phyloP scores from a whole-genome alignment of 2,888 invertebrate genomes.

The Phalera bucephala region DNA sequence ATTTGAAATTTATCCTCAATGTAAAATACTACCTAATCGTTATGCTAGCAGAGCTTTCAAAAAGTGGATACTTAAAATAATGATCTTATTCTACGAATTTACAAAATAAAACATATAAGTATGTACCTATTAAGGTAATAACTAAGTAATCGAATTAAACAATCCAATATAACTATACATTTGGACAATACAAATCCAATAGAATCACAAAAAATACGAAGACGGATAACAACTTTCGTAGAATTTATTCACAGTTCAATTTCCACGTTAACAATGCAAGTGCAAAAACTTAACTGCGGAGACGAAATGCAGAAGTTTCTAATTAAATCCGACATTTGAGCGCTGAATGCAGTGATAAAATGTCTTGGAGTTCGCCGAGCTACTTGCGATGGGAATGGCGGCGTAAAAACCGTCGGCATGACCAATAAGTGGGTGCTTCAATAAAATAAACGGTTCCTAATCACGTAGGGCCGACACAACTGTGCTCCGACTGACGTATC shows the following conservation, averaged over 20 bases:
- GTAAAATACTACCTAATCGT: no score
- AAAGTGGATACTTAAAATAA: no score
- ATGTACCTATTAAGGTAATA: no score
- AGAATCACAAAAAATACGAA: neutral
- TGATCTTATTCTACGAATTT: no score
- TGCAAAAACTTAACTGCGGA: slow-evolving; percentile 26
- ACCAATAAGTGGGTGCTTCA: slow-evolving; percentile 60
- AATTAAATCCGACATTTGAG: slow-evolving; percentile 54
- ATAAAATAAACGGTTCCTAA: slow-evolving; percentile 69
- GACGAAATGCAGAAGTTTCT: slow-evolving; percentile 40
- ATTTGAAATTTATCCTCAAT: no score
- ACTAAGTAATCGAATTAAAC: no score
- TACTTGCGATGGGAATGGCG: slow-evolving; percentile 39
- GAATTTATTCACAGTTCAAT: slow-evolving; percentile 12
- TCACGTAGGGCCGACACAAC: slow-evolving; percentile 42
- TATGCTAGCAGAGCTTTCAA: no score
- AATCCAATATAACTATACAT: no score
- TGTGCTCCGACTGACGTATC: slow-evolving; percentile 24
- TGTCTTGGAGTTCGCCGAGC: slow-evolving; percentile 43
- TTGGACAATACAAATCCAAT: no score
- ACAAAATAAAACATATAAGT: no score
- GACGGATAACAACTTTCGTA: no score
- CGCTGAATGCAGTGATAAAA: slow-evolving; percentile 43
- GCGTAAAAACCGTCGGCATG: slow-evolving; percentile 51
- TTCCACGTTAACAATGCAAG: slow-evolving; percentile 8